Conservation (phyloP, 1,140 invertebrate genomes). For the Delia radicum region DNA sequence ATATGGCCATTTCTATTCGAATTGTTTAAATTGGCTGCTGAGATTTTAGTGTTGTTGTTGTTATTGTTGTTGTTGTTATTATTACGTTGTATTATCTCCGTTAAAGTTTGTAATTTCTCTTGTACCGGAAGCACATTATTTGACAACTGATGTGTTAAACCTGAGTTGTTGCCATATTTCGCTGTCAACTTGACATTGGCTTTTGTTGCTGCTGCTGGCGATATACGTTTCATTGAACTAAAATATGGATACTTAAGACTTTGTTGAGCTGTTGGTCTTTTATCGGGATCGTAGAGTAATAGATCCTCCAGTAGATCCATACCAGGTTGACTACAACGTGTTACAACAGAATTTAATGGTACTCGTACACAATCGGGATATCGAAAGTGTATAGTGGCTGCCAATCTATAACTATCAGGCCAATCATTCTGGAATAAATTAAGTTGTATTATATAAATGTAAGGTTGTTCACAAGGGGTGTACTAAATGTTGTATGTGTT, state of each 20-base stretch:
- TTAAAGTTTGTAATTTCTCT: slow-evolving; percentile 49
- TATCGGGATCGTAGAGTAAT: slow-evolving; percentile 89
- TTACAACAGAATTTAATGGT: slow-evolving; percentile 77
- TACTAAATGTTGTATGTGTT: no score
- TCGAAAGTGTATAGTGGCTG: slow-evolving; percentile 92
- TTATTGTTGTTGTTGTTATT: slow-evolving; percentile 26
- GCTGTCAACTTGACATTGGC: slow-evolving; percentile 43
- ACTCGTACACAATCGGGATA: slow-evolving; percentile 87
- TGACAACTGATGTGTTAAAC: slow-evolving; percentile 38
- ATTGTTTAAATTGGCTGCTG: slow-evolving; percentile 16
- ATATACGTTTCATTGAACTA: slow-evolving; percentile 62
- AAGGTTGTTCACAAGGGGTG: no score
- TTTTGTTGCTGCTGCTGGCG: slow-evolving; percentile 53
- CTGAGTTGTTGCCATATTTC: slow-evolving; percentile 50
- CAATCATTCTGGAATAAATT: slow-evolving; percentile 75
- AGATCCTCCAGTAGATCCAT: slow-evolving; percentile 84
- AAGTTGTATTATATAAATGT: not conserved
- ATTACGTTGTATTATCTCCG: slow-evolving; percentile 38
- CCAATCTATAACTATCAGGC: slow-evolving; percentile 93
- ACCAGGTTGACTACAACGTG: slow-evolving; percentile 80
- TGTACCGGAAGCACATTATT: slow-evolving; percentile 54
- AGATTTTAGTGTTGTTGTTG: slow-evolving; percentile 18
- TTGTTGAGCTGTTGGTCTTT: slow-evolving; percentile 87
- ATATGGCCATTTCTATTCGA: slow-evolving; percentile 20
- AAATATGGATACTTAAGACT: slow-evolving; percentile 83